Percentiles rank a stretch among this genome's conserved stretches.
phyloP scores from a whole-genome alignment of 1,140 invertebrate genomes.

The Heliothis virescens region DNA sequence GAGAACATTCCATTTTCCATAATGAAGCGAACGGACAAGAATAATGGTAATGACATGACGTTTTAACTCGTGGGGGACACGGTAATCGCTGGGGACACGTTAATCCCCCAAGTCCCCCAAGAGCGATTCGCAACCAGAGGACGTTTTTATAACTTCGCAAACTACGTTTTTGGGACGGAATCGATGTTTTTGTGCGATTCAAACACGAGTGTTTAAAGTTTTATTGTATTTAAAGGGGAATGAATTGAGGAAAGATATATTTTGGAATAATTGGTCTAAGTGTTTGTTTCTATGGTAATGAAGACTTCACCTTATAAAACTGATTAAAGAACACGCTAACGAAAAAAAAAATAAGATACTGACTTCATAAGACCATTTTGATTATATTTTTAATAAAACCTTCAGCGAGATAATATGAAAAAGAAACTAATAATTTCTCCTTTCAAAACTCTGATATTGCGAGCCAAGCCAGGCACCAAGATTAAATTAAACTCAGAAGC shows the following conservation, averaged over 20 bases:
- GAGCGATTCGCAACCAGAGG: not conserved
- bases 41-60: slow-evolving; percentile 50
- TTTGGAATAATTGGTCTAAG: not conserved
- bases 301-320: too few species aligned
- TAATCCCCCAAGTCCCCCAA: not conserved
- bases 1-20: slow-evolving; percentile 47
- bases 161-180: slow-evolving; percentile 2
- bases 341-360: not conserved
- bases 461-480: not conserved
- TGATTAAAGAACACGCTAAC: not conserved
- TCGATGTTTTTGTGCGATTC: slow-evolving; percentile 2
- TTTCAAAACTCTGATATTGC: slow-evolving; percentile 17
- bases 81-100: not conserved
- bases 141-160: not conserved
- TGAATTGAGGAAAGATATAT: not conserved
- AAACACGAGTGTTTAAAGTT: slow-evolving; percentile 10
- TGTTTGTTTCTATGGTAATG: not conserved
- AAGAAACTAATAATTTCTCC: not conserved
- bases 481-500: slow-evolving; percentile 16
- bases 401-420: not conserved
- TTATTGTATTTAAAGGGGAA: not conserved
- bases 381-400: slow-evolving; percentile 10
- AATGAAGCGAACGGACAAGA: slow-evolving; percentile 56
- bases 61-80: slow-evolving; percentile 40
- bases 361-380: not conserved